These are phyloP conservation scores for Indicator indicator DNA, from an alignment of 2,113 vertebrate species.

Conservation along the genomic window DNA sequence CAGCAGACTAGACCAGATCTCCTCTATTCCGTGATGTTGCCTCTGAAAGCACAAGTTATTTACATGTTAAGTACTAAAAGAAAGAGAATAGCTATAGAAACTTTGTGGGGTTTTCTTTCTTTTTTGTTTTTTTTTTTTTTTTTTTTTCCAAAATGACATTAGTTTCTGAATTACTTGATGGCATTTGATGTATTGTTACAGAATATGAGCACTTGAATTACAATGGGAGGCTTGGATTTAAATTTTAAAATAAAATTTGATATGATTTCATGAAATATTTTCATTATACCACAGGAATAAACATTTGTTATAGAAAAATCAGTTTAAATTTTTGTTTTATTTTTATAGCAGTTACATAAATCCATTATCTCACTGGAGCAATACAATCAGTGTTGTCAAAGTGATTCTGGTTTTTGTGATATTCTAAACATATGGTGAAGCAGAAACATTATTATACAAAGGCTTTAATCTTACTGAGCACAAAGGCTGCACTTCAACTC, in stretches of 20 bases:
- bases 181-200: background rate
- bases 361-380: constrained; percentile 42
- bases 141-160: background rate
- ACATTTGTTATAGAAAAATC: background rate
- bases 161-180: background rate
- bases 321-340: background rate
- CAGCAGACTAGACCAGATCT: accelerated
- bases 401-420: constrained; percentile 2
- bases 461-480: constrained; percentile 7
- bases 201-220: background rate
- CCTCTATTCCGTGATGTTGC: accelerated
- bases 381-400: constrained; percentile 28
- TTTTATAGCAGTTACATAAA: background rate
- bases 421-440: constrained; percentile 30
- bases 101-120: background rate
- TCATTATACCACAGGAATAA: background rate
- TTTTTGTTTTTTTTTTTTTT: background rate
- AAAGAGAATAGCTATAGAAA: background rate
- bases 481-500: background rate
- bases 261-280: background rate
- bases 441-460: background rate
- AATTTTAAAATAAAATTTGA: background rate
- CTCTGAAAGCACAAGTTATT: background rate
- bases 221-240: background rate
- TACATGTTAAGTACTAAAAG: background rate